Evolutionary conservation across 2,113 vertebrate genomes (phyloP), one percentile per base, ranked within the genome.

Genomic region (Prionailurus bengalensis): DNA sequence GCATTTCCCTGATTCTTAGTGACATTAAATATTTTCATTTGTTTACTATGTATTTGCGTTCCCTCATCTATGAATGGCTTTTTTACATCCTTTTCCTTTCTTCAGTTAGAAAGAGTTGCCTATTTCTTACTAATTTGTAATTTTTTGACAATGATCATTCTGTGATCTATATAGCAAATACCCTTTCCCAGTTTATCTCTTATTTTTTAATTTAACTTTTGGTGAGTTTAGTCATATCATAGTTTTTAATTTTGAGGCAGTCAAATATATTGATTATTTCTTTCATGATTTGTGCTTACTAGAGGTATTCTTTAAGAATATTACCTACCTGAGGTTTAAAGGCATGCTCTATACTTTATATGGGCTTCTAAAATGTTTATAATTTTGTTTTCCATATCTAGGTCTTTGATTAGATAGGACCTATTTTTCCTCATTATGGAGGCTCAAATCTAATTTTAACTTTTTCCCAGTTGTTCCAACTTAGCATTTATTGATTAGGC

Each of bases 171-270:
- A 36, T 31, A 55, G 15, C 21, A 89, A 85, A 94, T 70, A 78
- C 15, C 10, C 48, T 66, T 86, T 33, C n/a, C 33, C 16, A 87
- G 53, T 90, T 73, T 85, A 53, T 48, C 55, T 63, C 21, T 89
- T 71, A 45, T 86, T 14, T 94, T 71, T 94, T 65, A 48, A 89
- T 71, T 85, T 96, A 91, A 79, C 55, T 86, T 94, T 79, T 80
- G 87, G 31, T 90, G 53, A 91, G 65, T 80, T 83, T 91, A 94
- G 63, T 7, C 71, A 73, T 53, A 79, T n/a, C n/a, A 84, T 27
- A 63, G 33, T 51, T 79, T 63, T 63, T 76, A 88, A 81, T 76
- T 91, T 91, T 95, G 61, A 85, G 61, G 61, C 66, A 76, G 45
- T 33, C 68, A 95, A 95, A 78, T 78, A 27, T 48, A 48, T 85